These are phyloP conservation scores for Fopius arisanus DNA, from an alignment of 1,140 invertebrate species.

Conservation along the genomic window DNA sequence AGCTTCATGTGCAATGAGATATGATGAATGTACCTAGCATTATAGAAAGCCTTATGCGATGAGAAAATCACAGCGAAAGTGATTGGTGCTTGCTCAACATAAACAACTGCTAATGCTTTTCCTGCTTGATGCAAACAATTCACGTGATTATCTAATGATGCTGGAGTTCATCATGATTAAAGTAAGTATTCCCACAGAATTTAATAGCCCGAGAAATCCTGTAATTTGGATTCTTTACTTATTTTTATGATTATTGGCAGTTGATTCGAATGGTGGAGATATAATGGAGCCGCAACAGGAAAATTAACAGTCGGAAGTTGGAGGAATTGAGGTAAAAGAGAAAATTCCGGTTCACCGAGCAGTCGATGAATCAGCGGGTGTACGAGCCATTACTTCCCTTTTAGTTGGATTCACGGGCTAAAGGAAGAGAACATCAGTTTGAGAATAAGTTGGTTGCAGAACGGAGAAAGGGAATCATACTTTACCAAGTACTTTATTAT, in stretches of 20 bases:
- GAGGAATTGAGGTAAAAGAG: conserved; percentile 16
- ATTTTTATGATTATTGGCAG: conserved; percentile 8
- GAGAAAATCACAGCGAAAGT: neutral
- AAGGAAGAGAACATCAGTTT: neutral
- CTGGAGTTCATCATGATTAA: neutral
- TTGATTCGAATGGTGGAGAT: neutral
- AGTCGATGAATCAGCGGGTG: conserved; percentile 29
- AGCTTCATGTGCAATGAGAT: neutral
- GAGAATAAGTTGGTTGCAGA: neutral
- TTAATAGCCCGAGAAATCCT: neutral
- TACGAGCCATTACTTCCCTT: conserved; percentile 24
- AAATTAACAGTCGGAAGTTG: conserved; percentile 30
- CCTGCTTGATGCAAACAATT: neutral
- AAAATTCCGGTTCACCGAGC: conserved; percentile 16
- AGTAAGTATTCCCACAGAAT: neutral
- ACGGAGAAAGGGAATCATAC: neutral
- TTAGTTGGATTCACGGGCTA: neutral
- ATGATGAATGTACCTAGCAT: conserved; percentile 1
- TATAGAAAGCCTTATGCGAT: neutral
- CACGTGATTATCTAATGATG: neutral
- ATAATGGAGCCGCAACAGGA: conserved; percentile 24
- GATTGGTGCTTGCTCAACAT: neutral
- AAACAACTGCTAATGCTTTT: neutral
- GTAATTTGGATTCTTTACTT: neutral
- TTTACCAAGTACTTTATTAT: neutral